Base-by-base conservation (phyloP, 2,113 vertebrate species). In the Recurvirostra avosetta region DNA sequence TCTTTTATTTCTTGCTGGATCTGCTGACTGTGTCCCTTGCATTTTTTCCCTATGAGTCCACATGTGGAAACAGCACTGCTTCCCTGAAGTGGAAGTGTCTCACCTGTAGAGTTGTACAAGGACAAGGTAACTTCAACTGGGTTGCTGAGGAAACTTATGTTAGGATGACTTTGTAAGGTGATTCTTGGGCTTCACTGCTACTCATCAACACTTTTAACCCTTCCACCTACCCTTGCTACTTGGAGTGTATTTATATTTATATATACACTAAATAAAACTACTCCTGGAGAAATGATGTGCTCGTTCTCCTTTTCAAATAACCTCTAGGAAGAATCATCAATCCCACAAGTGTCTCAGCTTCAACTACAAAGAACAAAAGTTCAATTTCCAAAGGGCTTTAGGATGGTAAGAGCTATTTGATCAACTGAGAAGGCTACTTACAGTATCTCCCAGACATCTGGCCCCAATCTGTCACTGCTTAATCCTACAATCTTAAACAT, bases 391-490 rank as follows among this genome's bases (percentile, higher is more conserved):
- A 96, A 96, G 72, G 62, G 49, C 40, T 92, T 77, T 80, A 79
- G 88, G 81, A 90, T 43, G 50, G 71, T n/a, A 68, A 90, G 67
- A 95, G 61, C 50, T 43, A 62, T 77, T 67, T 62, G 76, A 95
- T 93, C 88, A 75, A 68, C 76, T 58, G 38, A 96, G 89, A 96
- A 95, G 87, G 79, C 82, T 76, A 90, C 96, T 90, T 84, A 66
- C 0, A 9, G 36, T 45, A 95, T 95, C 85, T 88, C 74, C 83
- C 80, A 95, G 53, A 89, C 96, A 97, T 97, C 96, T 97, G 97
- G 91, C 38, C 93, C 83, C 92, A 96, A 67, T 95, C 88, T 97
- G 88, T 83, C 94, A 93, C 73, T 95, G 86, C 94, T 93, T 95
- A 96, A 96, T 95, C 94, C 87, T 78, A 90, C 63, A 49, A 58